Evolutionary conservation across 2,797 vertebrate genomes (phyloP), one percentile per base, ranked within the genome.

Genomic region (Lerista edwardsae): DNA sequence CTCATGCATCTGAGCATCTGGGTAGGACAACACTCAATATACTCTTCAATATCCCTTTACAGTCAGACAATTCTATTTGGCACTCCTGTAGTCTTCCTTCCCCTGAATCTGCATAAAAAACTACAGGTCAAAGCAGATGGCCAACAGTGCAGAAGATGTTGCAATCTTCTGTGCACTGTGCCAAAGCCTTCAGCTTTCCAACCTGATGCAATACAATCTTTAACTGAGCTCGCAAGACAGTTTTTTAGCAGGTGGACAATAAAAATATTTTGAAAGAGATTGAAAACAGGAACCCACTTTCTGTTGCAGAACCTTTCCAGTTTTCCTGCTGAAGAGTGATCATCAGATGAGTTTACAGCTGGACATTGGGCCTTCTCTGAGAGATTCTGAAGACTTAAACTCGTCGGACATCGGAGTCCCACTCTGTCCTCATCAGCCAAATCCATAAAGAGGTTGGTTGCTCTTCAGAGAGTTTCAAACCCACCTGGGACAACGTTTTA

Each of bases 221-320:
- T 78, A 3, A 62, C 39, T 61, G 29, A 44, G 71, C 34, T 27
- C 25, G 0, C 25, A 12, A n/a, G 25, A 27, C 41, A 27, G 64
- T 31, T 34, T 61, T 78, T 41, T 44, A 74, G 31, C 51, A 74
- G 68, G 59, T 44, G 41, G 65, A 21, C 64, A 51, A 31, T 69
- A 10, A 4, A 27, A 69, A 47, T 61, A 5, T 51, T 34, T 27
- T 65, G 73, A 55, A 59, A 86, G 81, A 55, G 84, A 88, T 73
- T 27, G 31, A 44, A 83, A 73, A 74, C 19, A 85, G 89, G 74
- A 90, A 88, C 80, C 68, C 51, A 55, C 44, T 51, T 29, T 27
- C 78, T 64, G 36, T n/a, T n/a, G n/a, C n/a, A n/a, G n/a, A n/a
- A n/a, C 17, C 29, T 73, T 64, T 41, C 41, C 61, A 17, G 8